phyloP scores from a whole-genome alignment of 2,113 vertebrate genomes.

The Lanius ludovicianus region DNA sequence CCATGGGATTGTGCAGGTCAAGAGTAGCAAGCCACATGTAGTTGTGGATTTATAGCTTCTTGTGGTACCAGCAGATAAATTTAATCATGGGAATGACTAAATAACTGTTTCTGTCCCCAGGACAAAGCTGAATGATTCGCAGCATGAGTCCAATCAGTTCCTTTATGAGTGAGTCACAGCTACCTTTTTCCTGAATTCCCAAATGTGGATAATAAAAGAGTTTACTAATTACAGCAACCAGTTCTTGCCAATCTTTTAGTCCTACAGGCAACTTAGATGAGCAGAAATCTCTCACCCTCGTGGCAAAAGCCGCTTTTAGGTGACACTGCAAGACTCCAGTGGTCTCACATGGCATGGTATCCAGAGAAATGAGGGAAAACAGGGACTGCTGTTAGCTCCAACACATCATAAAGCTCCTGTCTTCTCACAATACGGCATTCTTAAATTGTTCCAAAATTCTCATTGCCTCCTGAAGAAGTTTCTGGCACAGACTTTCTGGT shows the following conservation, averaged over 20 bases:
- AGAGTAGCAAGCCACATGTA: background rate
- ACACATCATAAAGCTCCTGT: background rate
- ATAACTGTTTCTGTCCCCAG: background rate
- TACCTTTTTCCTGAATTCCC: background rate
- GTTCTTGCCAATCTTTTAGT: background rate
- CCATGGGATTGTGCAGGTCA: background rate
- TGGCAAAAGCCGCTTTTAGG: background rate
- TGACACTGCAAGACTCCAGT: background rate
- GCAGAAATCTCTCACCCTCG: background rate
- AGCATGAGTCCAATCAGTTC: background rate
- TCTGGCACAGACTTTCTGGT: background rate
- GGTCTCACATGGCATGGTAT: background rate
- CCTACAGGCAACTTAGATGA: background rate
- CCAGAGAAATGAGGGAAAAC: background rate
- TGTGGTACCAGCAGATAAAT: background rate
- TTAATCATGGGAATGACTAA: background rate
- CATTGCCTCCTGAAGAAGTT: background rate
- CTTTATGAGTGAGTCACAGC: slow-evolving; percentile 27
- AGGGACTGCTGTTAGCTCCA: background rate
- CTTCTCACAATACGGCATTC: background rate
- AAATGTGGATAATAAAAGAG: background rate
- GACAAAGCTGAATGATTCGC: background rate
- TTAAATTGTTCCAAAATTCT: background rate
- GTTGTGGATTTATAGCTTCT: background rate
- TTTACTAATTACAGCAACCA: background rate